Percentiles rank a stretch among this genome's conserved stretches.
Evolutionary conservation across 1,140 invertebrate genomes (phyloP).

Genomic region (Drosophila nikananu): DNA sequence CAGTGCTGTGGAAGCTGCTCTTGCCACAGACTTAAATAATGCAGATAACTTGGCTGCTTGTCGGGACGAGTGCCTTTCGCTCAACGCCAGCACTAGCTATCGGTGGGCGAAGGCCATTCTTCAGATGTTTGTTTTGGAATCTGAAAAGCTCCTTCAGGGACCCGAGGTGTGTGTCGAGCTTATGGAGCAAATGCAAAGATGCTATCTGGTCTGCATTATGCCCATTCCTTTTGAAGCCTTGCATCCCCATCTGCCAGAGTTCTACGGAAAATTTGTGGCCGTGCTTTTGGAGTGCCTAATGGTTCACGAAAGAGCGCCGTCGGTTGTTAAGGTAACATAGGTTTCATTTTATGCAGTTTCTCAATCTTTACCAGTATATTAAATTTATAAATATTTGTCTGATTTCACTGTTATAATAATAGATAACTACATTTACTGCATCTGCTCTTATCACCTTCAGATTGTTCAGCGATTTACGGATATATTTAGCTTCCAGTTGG

Average conservation of each 20-base stretch:
- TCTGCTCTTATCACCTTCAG: slow-evolving; percentile 14
- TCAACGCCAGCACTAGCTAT: slow-evolving; percentile 59
- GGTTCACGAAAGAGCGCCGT: slow-evolving; percentile 19
- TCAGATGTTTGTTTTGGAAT: slow-evolving; percentile 67
- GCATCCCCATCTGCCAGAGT: slow-evolving; percentile 49
- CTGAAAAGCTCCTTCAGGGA: slow-evolving; percentile 58
- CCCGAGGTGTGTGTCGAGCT: slow-evolving; percentile 29
- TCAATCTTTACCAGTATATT: background rate
- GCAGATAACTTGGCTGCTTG: slow-evolving; percentile 26
- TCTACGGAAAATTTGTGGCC: slow-evolving; percentile 63
- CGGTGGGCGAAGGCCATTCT: slow-evolving; percentile 69
- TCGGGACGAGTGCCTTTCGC: slow-evolving; percentile 32
- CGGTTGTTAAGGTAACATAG: slow-evolving; percentile 32
- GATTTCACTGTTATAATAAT: background rate
- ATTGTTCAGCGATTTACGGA: slow-evolving; percentile 46
- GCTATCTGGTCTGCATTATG: slow-evolving; percentile 65
- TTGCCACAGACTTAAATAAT: slow-evolving; percentile 43
- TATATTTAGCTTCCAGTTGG: slow-evolving; percentile 50
- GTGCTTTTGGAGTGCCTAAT: slow-evolving; percentile 49
- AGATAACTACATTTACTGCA: background rate
- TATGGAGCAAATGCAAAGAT: slow-evolving; percentile 47
- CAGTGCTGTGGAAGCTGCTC: slow-evolving; percentile 27
- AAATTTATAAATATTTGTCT: background rate
- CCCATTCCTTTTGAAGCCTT: slow-evolving; percentile 61
- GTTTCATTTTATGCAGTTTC: background rate